A percentile compares a stretch with the other conserved stretches of the same genome.
Conservation (phyloP, 2,113 vertebrate species). For the Indicator indicator region DNA sequence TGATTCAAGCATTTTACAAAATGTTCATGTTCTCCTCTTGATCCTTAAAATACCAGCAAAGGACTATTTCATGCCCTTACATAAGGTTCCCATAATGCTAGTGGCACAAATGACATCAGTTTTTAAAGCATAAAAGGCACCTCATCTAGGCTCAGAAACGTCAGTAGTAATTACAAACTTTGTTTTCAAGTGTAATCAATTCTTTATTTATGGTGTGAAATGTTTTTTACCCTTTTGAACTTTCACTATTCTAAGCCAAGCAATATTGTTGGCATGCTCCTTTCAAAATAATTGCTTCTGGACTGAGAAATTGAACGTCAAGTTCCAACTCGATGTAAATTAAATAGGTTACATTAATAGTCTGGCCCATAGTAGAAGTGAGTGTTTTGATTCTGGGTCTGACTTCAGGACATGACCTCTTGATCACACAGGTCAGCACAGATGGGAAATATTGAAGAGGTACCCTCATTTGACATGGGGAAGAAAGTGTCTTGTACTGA, state of each 20-base stretch:
- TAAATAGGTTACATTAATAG: slow-evolving; percentile 58
- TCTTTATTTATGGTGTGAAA: slow-evolving; percentile 73
- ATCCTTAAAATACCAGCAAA: slow-evolving; percentile 9
- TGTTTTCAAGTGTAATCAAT: slow-evolving; percentile 59
- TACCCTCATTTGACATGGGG: neutral
- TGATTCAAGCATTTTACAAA: neutral
- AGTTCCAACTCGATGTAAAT: slow-evolving; percentile 50
- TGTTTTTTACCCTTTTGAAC: slow-evolving; percentile 66
- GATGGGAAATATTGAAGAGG: slow-evolving; percentile 52
- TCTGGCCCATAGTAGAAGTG: slow-evolving; percentile 25
- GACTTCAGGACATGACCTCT: slow-evolving; percentile 62
- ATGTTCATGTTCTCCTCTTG: neutral
- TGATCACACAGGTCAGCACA: slow-evolving; percentile 56
- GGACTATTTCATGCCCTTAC: slow-evolving; percentile 6
- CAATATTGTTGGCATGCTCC: slow-evolving; percentile 60
- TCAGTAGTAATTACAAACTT: slow-evolving; percentile 69
- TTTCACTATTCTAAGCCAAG: slow-evolving; percentile 31
- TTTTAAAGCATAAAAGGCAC: slow-evolving; percentile 56
- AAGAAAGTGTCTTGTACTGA: slow-evolving; percentile 44
- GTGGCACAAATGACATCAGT: slow-evolving; percentile 47
- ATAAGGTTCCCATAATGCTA: slow-evolving; percentile 67
- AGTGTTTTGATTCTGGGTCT: slow-evolving; percentile 34
- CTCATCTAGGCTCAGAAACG: slow-evolving; percentile 56
- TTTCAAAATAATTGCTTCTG: slow-evolving; percentile 74
- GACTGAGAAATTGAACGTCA: slow-evolving; percentile 58